Conservation (phyloP, 2,888 invertebrate species). For the Microplitis deprimator region DNA sequence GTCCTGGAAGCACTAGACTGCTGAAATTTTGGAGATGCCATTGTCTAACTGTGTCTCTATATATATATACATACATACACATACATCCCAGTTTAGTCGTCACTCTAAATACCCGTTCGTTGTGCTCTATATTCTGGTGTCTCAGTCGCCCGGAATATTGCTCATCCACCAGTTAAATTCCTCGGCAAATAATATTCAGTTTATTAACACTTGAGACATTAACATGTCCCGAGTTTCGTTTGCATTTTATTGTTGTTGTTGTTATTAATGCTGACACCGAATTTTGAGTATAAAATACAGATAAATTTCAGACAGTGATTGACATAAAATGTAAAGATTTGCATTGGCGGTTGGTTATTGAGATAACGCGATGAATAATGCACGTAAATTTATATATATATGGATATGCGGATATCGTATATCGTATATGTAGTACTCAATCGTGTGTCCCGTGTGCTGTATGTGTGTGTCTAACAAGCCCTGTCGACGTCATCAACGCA, state of each 20-base stretch:
- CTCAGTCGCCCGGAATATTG: neutral
- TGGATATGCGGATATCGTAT: no score
- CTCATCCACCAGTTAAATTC: neutral
- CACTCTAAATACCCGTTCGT: slow-evolving; percentile 9
- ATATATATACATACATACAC: neutral
- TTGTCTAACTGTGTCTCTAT: neutral
- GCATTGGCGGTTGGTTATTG: slow-evolving; percentile 28
- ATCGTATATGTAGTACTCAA: neutral
- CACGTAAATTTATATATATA: neutral
- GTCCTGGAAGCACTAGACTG: slow-evolving; percentile 7
- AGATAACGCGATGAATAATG: slow-evolving; percentile 31
- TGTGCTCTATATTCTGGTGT: neutral
- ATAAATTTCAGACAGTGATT: neutral
- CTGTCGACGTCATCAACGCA: slow-evolving; percentile 12
- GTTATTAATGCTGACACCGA: no score
- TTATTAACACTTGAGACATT: neutral
- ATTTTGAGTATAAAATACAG: no score
- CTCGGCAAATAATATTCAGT: neutral
- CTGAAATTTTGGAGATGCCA: slow-evolving; percentile 28
- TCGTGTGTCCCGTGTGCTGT: neutral
- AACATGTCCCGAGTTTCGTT: neutral
- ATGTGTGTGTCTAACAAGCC: neutral
- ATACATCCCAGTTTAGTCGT: slow-evolving; percentile 16
- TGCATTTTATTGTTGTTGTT: no score
- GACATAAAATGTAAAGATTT: neutral